phyloP scores from a whole-genome alignment of 2,797 vertebrate species.

The Pseudochromis fuscus region DNA sequence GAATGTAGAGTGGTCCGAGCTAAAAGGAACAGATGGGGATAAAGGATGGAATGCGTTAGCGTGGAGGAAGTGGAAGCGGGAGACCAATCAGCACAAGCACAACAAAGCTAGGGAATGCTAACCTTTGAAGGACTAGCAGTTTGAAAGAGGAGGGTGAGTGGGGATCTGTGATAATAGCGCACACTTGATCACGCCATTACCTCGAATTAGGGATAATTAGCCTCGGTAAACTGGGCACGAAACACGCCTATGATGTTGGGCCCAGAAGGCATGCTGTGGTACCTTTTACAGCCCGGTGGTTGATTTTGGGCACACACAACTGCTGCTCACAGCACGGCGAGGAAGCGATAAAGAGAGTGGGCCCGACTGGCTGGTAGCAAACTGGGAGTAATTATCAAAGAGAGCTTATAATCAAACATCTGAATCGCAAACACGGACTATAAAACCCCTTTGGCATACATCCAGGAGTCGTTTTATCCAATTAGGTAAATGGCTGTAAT shows the following conservation, averaged over 20 bases:
- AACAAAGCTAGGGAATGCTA: constrained; percentile 71
- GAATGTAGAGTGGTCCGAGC: constrained; percentile 38
- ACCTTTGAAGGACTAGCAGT: constrained; percentile 78
- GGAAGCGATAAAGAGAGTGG: constrained; percentile 79
- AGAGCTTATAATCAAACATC: constrained; percentile 87
- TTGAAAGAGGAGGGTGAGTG: constrained; percentile 74
- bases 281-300: constrained; percentile 83
- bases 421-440: constrained; percentile 84
- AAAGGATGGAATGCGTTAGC: constrained; percentile 60
- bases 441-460: constrained; percentile 85
- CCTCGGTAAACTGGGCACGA: constrained; percentile 84
- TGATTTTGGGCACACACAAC: constrained; percentile 81
- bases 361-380: constrained; percentile 80
- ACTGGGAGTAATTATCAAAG: constrained; percentile 86
- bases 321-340: constrained; percentile 76
- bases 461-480: constrained; percentile 87
- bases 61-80: constrained; percentile 68
- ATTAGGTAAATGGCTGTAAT: constrained; percentile 87
- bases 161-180: constrained; percentile 81
- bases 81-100: constrained; percentile 75
- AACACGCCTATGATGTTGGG: constrained; percentile 83
- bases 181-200: constrained; percentile 84
- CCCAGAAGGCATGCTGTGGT: constrained; percentile 83
- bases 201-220: constrained; percentile 86
- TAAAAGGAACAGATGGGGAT: constrained; percentile 68